phyloP scores from a whole-genome alignment of 1,140 invertebrate genomes.

The Tetraneura akinire region DNA sequence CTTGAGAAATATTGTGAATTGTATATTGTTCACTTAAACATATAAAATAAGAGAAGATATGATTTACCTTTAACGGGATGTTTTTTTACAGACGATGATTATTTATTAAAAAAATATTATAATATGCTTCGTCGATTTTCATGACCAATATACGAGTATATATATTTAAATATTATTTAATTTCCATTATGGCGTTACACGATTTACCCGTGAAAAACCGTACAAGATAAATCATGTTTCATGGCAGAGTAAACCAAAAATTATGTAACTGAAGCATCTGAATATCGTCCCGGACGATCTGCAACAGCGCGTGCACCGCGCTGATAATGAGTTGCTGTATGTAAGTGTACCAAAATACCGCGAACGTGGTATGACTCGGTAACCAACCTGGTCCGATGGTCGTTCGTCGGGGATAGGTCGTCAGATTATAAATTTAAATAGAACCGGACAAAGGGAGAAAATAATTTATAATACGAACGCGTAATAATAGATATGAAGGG shows the following conservation, averaged over 20 bases:
- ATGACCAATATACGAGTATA: no score
- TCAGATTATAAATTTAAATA: no score
- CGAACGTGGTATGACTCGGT: constrained; percentile 9
- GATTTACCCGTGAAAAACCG: background rate
- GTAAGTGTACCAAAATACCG: background rate
- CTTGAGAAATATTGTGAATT: no score
- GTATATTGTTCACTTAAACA: no score
- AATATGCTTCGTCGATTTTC: no score
- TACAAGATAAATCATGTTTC: constrained; percentile 42
- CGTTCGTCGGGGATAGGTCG: background rate
- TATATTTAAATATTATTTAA: background rate
- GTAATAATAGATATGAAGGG: no score
- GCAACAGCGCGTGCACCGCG: background rate
- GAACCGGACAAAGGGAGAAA: no score
- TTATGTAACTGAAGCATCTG: background rate
- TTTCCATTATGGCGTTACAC: background rate
- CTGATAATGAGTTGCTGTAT: constrained; percentile 13
- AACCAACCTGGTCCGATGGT: background rate
- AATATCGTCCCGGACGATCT: background rate
- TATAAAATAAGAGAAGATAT: no score
- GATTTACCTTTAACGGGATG: no score
- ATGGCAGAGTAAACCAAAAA: background rate
- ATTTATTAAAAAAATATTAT: no score
- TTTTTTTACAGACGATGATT: no score
- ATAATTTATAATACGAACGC: no score